Base-by-base conservation (phyloP, 2,113 vertebrate genomes). In the Columba janthina region DNA sequence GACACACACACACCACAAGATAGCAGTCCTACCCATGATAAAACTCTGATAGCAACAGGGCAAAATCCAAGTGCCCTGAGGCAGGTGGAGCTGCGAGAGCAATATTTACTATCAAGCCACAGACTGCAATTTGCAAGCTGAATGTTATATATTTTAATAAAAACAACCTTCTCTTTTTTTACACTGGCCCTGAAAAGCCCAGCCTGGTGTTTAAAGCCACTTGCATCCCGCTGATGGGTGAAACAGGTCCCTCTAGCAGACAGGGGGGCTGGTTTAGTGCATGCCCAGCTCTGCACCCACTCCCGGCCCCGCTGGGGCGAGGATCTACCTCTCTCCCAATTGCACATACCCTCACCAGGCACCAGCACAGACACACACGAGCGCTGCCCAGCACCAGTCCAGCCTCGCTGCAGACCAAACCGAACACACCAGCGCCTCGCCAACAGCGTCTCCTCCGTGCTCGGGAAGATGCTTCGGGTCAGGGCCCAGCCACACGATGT, bases 361-460 rank as follows among this genome's bases (percentile, higher is more conserved):
- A 62, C 42, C 5, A 9, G 10, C 66, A 26, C 9, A 6, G 15
- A 8, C 53, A 25, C 34, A 22, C 0, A 0, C 5, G 16, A 44
- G 42, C 5, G 1, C 53, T 32, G 44, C 57, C 44, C 56, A 12
- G 70, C 78, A 17, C 73, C 4, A 12, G 2, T 5, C n/a, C 44
- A 12, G 54, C 80, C 72, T 64, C 15, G 1, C 69, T 21, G 18
- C 58, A 28, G 72, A 75, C 36, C 50, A 65, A 48, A 51, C n/a
- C 17, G 1, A 38, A 48, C 79, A 10, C 7, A 1, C 10, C 64
- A 12, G 0, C 5, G 2, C 83, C 66, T 56, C 8, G 3, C 85
- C 20, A 12, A 15, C 5, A 2, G 54, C 70, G 6, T 71, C 60
- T 82, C 66, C 93, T 70, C 58, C 0, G 0, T 0, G 0, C 84